Percentiles rank a stretch among this genome's conserved stretches.
phyloP scores from a whole-genome alignment of 2,113 vertebrate genomes.

The Ptyas mucosa region DNA sequence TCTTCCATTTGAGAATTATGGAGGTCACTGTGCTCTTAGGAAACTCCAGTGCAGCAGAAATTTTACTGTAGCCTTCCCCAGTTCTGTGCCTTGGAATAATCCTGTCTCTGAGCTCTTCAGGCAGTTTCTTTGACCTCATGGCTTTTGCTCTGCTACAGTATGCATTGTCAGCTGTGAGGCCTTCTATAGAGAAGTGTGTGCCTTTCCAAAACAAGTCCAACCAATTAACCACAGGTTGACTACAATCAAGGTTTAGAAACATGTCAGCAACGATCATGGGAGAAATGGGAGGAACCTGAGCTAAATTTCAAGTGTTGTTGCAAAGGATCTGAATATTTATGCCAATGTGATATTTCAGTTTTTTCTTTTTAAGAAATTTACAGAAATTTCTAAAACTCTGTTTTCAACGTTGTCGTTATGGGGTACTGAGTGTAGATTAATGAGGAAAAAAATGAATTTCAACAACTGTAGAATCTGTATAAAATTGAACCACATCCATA shows the following conservation, averaged over 20 bases:
- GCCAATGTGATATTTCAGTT: background rate
- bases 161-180: background rate
- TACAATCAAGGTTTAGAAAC: background rate
- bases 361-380: background rate
- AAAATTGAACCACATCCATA: background rate
- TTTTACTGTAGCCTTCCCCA: background rate
- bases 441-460: background rate
- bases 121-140: no score
- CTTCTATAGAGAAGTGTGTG: background rate
- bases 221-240: background rate
- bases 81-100: background rate
- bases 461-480: background rate
- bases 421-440: background rate
- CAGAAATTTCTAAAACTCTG: background rate
- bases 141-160: background rate
- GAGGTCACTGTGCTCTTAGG: background rate
- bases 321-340: background rate
- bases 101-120: background rate
- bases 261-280: background rate
- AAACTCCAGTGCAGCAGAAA: background rate
- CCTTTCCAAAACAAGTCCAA: background rate
- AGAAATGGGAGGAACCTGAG: background rate
- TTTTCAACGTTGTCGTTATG: background rate
- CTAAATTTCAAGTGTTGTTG: background rate
- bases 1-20: background rate